phyloP scores from a whole-genome alignment of 37 sponge, comb jelly and placozoan genomes.

The Spongilla lacustris region DNA sequence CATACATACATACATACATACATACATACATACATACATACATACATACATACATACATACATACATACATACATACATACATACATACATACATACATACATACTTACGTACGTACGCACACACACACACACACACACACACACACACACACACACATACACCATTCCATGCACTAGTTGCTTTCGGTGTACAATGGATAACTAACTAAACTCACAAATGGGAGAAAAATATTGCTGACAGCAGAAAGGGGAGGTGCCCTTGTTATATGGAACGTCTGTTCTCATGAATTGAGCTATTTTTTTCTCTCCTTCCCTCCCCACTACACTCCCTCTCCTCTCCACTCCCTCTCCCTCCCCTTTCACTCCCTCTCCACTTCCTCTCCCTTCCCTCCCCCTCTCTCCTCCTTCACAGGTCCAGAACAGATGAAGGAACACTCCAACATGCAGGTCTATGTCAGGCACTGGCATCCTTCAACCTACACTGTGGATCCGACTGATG shows the following conservation, averaged over 20 bases:
- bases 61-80: neutral
- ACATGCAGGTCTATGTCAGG: slow-evolving; percentile 85
- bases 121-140: no score
- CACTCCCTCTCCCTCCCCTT: no score
- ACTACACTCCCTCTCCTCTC: no score
- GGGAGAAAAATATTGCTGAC: no score
- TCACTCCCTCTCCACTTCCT: neutral
- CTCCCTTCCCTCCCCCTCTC: neutral
- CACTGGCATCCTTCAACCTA: slow-evolving; percentile 82
- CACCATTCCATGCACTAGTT: no score
- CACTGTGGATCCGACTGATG: slow-evolving; percentile 58
- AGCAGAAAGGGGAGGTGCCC: no score
- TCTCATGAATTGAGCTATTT: neutral
- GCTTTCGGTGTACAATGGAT: no score
- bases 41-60: neutral
- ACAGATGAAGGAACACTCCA: slow-evolving; percentile 50
- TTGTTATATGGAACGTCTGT: no score
- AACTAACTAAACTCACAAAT: no score
- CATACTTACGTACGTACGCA: neutral
- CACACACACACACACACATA: no score
- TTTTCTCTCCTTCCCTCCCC: neutral
- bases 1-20: neutral
- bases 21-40: neutral
- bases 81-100: neutral
- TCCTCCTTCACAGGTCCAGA: slow-evolving; percentile 56